A percentile compares a stretch with the other conserved stretches of the same genome.
Evolutionary conservation across 2,797 vertebrate species (phyloP).

Genomic region (Adrianichthys oophorus): DNA sequence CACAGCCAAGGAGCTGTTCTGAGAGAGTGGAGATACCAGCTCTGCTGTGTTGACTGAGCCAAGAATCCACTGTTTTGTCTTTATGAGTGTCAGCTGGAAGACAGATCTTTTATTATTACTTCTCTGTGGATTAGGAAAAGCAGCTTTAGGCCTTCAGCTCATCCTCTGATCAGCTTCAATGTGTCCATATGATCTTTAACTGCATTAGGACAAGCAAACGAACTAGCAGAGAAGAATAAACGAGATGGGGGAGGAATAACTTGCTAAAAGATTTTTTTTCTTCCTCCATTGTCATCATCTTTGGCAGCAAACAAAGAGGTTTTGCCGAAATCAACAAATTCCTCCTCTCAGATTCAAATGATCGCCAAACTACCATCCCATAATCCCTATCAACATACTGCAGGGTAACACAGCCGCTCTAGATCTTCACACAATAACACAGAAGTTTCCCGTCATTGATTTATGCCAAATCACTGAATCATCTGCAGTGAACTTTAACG

Average conservation of each 20-base stretch:
- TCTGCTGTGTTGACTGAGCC: constrained; percentile 48
- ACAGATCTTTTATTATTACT: constrained; percentile 71
- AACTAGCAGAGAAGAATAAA: constrained; percentile 11
- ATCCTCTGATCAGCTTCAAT: constrained; percentile 65
- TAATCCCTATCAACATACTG: constrained; percentile 49
- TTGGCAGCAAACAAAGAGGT: neutral
- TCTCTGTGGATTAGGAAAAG: constrained; percentile 77
- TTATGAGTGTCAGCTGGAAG: constrained; percentile 52
- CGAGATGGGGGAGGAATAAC: constrained; percentile 5
- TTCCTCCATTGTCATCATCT: constrained; percentile 2
- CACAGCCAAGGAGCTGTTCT: constrained; percentile 58
- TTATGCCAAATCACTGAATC: constrained; percentile 43
- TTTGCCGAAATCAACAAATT: too few species aligned
- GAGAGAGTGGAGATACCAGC: constrained; percentile 68
- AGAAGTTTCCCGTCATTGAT: constrained; percentile 23
- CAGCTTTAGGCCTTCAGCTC: constrained; percentile 68
- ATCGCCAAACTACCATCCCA: constrained; percentile 50
- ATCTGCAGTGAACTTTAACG: constrained; percentile 41
- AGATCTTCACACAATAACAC: constrained; percentile 27
- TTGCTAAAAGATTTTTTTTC: constrained; percentile 4
- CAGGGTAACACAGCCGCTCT: constrained; percentile 37
- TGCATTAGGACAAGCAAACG: constrained; percentile 43
- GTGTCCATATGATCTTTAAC: constrained; percentile 67
- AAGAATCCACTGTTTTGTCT: constrained; percentile 44
- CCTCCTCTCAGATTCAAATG: constrained; percentile 15